These are phyloP conservation scores for Aurelia sp. DNA, from an alignment of 30 jellyfish, hydroid and myxozoan genomes.

Conservation along the genomic window DNA sequence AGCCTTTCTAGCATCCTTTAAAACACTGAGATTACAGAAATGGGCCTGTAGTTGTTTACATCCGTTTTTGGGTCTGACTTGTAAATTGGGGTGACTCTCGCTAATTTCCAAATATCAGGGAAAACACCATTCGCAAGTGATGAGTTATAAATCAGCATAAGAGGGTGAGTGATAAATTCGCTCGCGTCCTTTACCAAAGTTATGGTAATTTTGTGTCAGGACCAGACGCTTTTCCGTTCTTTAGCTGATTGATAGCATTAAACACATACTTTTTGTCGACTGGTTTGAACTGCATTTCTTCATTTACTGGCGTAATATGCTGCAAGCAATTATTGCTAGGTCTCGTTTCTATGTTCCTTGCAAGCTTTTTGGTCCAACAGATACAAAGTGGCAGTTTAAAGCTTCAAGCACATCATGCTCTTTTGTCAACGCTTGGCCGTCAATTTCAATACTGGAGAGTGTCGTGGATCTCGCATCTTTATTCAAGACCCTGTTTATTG, in stretches of 20 bases:
- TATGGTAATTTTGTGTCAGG: slow-evolving; percentile 23
- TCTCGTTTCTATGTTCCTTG: slow-evolving; percentile 35
- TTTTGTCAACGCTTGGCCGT: slow-evolving; percentile 62
- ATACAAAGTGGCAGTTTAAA: slow-evolving; percentile 43
- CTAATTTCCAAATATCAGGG: no score
- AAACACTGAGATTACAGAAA: no score
- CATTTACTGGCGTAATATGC: slow-evolving; percentile 62
- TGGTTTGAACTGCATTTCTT: slow-evolving; percentile 41
- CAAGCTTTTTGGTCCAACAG: slow-evolving; percentile 67
- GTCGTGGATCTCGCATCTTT: slow-evolving; percentile 46
- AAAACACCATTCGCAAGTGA: no score
- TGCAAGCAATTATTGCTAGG: slow-evolving; percentile 68
- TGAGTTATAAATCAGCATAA: no score
- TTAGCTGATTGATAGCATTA: slow-evolving; percentile 48
- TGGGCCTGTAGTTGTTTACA: no score
- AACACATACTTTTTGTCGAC: slow-evolving; percentile 35
- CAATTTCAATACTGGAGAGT: slow-evolving; percentile 34
- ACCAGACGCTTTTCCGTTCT: slow-evolving; percentile 42
- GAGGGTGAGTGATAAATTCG: background rate
- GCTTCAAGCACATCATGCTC: slow-evolving; percentile 58
- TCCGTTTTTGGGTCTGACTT: no score
- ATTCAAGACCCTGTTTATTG: background rate
- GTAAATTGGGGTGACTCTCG: no score
- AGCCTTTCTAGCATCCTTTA: no score
- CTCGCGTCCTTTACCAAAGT: slow-evolving; percentile 37